Percentiles rank a stretch among this genome's conserved stretches.
These are phyloP conservation scores for Nemapogon koenigi DNA, from an alignment of 2,888 invertebrate species.

Conservation along the genomic window DNA sequence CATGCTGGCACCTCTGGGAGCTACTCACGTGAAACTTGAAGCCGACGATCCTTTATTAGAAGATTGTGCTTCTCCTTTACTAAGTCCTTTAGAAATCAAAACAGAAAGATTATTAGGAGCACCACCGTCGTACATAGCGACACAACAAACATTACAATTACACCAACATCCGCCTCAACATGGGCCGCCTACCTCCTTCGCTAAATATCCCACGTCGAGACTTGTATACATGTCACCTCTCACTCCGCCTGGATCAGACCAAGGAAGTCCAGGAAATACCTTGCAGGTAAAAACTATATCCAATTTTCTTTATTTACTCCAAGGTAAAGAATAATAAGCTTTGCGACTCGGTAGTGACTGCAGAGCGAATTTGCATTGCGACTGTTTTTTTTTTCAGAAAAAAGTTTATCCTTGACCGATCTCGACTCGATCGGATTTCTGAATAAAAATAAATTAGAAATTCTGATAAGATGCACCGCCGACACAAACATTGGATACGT, in stretches of 20 bases:
- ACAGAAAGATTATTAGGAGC: conserved; percentile 73
- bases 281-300: conserved; percentile 65
- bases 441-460: too few relatives aligned
- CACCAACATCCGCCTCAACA: conserved; percentile 38
- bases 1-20: conserved; percentile 75
- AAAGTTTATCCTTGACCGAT: too few relatives aligned
- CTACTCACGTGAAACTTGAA: conserved; percentile 80
- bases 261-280: conserved; percentile 80
- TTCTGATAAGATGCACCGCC: too few relatives aligned
- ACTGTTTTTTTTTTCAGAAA: too few relatives aligned
- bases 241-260: conserved; percentile 88
- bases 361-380: too few relatives aligned
- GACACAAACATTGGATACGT: too few relatives aligned
- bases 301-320: too few relatives aligned
- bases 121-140: conserved; percentile 47
- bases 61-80: conserved; percentile 71
- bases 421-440: too few relatives aligned
- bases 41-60: conserved; percentile 67
- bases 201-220: conserved; percentile 52
- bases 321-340: too few relatives aligned
- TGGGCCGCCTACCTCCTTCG: conserved; percentile 33
- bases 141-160: conserved; percentile 30
- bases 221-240: conserved; percentile 82
- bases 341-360: too few relatives aligned
- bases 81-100: conserved; percentile 82